phyloP scores from a whole-genome alignment of 2,797 vertebrate species.

The Leptodactylus fallax region DNA sequence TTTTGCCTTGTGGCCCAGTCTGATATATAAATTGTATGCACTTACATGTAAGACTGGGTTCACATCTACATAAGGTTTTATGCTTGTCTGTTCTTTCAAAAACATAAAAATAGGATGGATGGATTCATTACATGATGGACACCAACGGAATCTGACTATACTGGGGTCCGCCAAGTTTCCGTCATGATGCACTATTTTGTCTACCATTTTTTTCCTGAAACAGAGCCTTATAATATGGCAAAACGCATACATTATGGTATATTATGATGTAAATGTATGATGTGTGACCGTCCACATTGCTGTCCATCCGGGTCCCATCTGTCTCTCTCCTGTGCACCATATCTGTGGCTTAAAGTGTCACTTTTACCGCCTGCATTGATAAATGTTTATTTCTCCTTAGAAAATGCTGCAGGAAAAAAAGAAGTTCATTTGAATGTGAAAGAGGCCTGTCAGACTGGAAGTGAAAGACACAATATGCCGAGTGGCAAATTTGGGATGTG shows the following conservation, averaged over 20 bases:
- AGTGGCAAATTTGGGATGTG: constrained; percentile 63
- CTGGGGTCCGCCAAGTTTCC: no score
- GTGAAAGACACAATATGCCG: constrained; percentile 61
- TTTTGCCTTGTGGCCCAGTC: no score
- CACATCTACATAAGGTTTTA: no score
- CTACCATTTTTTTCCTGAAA: no score
- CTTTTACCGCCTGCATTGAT: constrained; percentile 52
- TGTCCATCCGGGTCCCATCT: background rate
- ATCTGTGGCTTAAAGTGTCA: constrained; percentile 16
- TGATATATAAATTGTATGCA: no score
- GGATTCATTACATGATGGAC: no score
- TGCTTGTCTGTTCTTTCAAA: no score
- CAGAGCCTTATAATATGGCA: no score
- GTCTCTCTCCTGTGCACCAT: background rate
- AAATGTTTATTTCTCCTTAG: constrained; percentile 62
- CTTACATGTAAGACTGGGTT: no score
- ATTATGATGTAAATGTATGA: background rate
- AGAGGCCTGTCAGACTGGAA: constrained; percentile 58
- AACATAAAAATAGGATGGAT: no score
- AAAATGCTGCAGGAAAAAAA: constrained; percentile 58
- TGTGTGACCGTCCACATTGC: background rate
- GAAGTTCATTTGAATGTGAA: constrained; percentile 63
- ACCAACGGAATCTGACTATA: no score
- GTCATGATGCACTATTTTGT: no score
- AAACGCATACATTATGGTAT: background rate